Evolutionary conservation across 2,113 vertebrate genomes (phyloP).

Genomic region (Hucho hucho): DNA sequence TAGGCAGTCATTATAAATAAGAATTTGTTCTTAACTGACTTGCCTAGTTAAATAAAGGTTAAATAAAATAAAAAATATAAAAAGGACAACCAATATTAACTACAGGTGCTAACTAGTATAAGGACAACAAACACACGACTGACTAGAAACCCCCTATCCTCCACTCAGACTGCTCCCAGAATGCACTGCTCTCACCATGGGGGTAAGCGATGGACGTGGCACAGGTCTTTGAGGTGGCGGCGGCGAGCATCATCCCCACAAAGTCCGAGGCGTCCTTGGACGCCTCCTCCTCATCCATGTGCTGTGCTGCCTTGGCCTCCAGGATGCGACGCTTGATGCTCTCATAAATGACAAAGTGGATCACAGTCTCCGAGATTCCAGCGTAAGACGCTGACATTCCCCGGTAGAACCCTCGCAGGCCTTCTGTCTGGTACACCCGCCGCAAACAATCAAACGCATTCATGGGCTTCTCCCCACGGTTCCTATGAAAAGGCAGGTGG

Average conservation of each 20-base stretch:
- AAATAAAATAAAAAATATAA: no score
- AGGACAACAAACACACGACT: neutral
- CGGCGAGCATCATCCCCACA: slow-evolving; percentile 95
- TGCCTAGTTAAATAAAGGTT: no score
- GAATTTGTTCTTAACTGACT: no score
- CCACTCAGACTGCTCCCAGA: neutral
- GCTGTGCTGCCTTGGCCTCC: slow-evolving; percentile 82
- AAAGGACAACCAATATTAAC: no score
- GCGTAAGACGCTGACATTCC: slow-evolving; percentile 98
- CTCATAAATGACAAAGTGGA: slow-evolving; percentile 99
- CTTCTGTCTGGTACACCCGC: slow-evolving; percentile 87
- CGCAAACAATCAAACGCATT: slow-evolving; percentile 89
- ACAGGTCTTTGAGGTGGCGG: slow-evolving; percentile 97
- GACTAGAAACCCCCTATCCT: neutral
- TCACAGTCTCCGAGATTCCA: slow-evolving; percentile 98
- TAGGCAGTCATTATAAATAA: no score
- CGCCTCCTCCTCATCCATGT: slow-evolving; percentile 82
- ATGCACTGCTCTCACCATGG: slow-evolving; percentile 80
- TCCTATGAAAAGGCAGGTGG: slow-evolving; percentile 66
- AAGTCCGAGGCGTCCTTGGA: slow-evolving; percentile 92
- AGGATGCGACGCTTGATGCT: slow-evolving; percentile 92
- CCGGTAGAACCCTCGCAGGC: slow-evolving; percentile 91
- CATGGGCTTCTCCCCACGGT: slow-evolving; percentile 89
- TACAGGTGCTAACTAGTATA: no score
- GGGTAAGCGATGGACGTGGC: slow-evolving; percentile 95